Evolutionary conservation across 2,888 invertebrate species (phyloP).

Genomic region (Eristalinus sepulchralis): DNA sequence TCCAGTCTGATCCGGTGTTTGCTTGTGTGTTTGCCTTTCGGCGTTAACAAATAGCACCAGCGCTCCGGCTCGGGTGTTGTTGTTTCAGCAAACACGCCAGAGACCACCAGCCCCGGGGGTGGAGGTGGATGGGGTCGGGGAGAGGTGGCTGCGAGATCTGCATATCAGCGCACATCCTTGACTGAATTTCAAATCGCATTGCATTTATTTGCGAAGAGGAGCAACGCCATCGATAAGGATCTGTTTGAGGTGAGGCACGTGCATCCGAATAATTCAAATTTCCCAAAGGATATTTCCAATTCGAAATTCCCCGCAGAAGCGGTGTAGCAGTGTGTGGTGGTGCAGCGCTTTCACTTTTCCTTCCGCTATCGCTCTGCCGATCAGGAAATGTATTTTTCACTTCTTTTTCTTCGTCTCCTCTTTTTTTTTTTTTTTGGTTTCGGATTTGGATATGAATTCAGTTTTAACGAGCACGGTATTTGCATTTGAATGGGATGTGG

Average conservation of each 20-base stretch:
- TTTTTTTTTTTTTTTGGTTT: slow-evolving; percentile 35
- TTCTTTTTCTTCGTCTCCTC: not conserved
- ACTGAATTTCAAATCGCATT: slow-evolving; percentile 62
- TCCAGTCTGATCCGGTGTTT: not conserved
- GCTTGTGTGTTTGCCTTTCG: slow-evolving; percentile 29
- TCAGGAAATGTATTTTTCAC: slow-evolving; percentile 52
- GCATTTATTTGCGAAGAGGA: slow-evolving; percentile 63
- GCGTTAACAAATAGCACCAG: slow-evolving; percentile 60
- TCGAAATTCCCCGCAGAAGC: slow-evolving; percentile 48
- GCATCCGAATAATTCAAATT: slow-evolving; percentile 64
- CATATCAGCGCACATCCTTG: slow-evolving; percentile 62
- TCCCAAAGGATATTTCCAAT: slow-evolving; percentile 67
- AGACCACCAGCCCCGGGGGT: slow-evolving; percentile 2
- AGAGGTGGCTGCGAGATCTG: slow-evolving; percentile 37
- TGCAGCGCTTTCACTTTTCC: slow-evolving; percentile 54
- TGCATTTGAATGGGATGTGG: slow-evolving; percentile 66
- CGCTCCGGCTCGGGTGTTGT: slow-evolving; percentile 17
- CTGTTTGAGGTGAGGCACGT: slow-evolving; percentile 62
- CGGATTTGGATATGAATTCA: slow-evolving; percentile 36
- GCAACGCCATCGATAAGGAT: slow-evolving; percentile 60
- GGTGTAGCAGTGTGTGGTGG: not conserved
- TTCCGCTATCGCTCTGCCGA: slow-evolving; percentile 40
- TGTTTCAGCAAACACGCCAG: slow-evolving; percentile 21
- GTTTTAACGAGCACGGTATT: slow-evolving; percentile 68
- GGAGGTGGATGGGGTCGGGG: not conserved